Percentiles rank a stretch among this genome's conserved stretches.
These are phyloP conservation scores for Acronicta alni DNA, from an alignment of 2,888 invertebrate genomes.

Conservation along the genomic window DNA sequence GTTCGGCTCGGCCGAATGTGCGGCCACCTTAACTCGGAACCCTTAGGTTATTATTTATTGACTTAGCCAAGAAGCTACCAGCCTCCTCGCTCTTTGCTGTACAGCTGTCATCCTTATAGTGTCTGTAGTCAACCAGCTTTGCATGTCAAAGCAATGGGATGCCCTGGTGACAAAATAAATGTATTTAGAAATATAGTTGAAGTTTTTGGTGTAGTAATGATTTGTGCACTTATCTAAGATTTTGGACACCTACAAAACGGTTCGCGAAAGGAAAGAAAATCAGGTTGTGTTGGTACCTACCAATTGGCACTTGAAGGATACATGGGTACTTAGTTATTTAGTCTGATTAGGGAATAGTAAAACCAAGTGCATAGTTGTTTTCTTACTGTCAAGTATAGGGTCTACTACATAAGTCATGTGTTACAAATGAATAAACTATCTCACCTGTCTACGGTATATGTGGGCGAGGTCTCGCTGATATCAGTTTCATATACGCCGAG, in stretches of 20 bases:
- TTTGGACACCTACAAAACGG: too few relatives aligned
- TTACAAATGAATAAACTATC: neutral
- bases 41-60: neutral
- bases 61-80: slow-evolving; percentile 74
- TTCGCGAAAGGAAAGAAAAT: too few relatives aligned
- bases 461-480: slow-evolving; percentile 77
- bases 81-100: slow-evolving; percentile 73
- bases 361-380: too few relatives aligned
- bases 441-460: slow-evolving; percentile 75
- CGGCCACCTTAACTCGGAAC: neutral
- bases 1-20: too few relatives aligned
- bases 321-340: too few relatives aligned
- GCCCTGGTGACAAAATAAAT: slow-evolving; percentile 70
- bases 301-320: too few relatives aligned
- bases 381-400: too few relatives aligned
- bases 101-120: slow-evolving; percentile 79
- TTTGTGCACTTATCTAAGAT: too few relatives aligned
- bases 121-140: slow-evolving; percentile 72
- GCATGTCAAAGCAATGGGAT: slow-evolving; percentile 85
- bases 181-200: too few relatives aligned
- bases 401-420: neutral
- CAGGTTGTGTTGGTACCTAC: too few relatives aligned
- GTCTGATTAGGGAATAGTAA: neutral
- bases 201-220: too few relatives aligned
- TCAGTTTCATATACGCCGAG: slow-evolving; percentile 84